Percentiles rank a stretch among this genome's conserved stretches.
Conservation (phyloP, 2,113 vertebrate genomes). For the Bungarus multicinctus region DNA sequence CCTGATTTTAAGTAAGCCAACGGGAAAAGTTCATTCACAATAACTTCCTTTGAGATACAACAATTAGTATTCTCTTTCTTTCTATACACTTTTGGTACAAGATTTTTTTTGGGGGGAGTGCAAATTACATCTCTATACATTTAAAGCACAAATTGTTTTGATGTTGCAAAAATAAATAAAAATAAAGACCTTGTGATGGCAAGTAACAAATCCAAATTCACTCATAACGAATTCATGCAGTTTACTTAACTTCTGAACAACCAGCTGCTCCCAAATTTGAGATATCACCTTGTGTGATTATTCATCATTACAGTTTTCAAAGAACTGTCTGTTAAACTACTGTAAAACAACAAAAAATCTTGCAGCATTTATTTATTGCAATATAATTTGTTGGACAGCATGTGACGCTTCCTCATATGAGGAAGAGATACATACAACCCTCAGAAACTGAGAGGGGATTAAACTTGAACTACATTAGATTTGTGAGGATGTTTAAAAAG, state of each 20-base stretch:
- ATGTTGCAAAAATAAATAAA: neutral
- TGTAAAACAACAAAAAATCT: neutral
- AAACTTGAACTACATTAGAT: neutral
- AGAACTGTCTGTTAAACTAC: neutral
- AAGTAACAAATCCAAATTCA: neutral
- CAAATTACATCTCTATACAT: neutral
- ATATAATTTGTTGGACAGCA: neutral
- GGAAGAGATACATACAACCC: neutral
- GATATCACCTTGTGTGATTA: neutral
- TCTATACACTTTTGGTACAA: conserved; percentile 32
- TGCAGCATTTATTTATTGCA: neutral
- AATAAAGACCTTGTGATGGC: neutral
- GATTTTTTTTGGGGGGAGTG: neutral
- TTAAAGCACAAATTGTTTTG: neutral
- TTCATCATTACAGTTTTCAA: neutral
- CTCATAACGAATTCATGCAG: neutral
- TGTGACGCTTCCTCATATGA: neutral
- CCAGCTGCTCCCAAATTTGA: neutral
- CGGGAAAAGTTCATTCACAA: neutral
- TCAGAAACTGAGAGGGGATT: neutral
- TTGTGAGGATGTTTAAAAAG: neutral
- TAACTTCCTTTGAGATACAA: neutral
- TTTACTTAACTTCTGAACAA: neutral
- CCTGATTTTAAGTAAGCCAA: neutral
- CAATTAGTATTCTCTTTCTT: neutral